Evolutionary conservation across 2,113 vertebrate species (phyloP).

Genomic region (Epinephelus cyanopodus): DNA sequence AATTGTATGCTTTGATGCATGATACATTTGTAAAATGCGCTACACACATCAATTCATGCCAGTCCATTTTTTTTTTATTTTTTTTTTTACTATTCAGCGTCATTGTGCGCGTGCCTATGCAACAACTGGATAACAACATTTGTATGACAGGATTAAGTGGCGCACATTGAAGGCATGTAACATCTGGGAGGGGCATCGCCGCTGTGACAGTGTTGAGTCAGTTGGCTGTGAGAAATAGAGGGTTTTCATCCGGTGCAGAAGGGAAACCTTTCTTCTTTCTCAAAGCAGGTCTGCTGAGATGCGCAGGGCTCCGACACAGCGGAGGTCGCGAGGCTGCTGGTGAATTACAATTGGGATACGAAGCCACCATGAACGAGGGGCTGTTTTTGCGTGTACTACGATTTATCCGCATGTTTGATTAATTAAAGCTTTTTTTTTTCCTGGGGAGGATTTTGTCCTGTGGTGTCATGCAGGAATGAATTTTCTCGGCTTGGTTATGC

Average conservation of each 20-base stretch:
- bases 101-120: slow-evolving; percentile 13
- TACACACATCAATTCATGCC: too few relatives aligned
- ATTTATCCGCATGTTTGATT: slow-evolving; percentile 1
- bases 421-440: neutral
- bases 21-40: too few relatives aligned
- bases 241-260: slow-evolving; percentile 54
- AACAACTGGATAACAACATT: slow-evolving; percentile 23
- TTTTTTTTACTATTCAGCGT: neutral
- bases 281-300: slow-evolving; percentile 56
- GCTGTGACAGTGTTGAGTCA: slow-evolving; percentile 44
- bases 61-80: neutral
- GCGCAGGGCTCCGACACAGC: slow-evolving; percentile 70
- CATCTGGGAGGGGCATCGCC: slow-evolving; percentile 67
- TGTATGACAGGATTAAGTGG: neutral
- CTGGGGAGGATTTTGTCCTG: neutral
- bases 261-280: slow-evolving; percentile 34
- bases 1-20: too few relatives aligned
- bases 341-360: slow-evolving; percentile 71
- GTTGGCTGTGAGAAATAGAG: slow-evolving; percentile 27
- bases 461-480: slow-evolving; percentile 38
- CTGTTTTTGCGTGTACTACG: neutral
- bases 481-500: slow-evolving; percentile 36
- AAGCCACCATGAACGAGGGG: slow-evolving; percentile 38
- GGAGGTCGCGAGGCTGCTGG: slow-evolving; percentile 61
- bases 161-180: slow-evolving; percentile 39